Evolutionary conservation across 1,140 invertebrate genomes (phyloP), one percentile per base, ranked within the genome.

Genomic region (Tigriopus japonicus): DNA sequence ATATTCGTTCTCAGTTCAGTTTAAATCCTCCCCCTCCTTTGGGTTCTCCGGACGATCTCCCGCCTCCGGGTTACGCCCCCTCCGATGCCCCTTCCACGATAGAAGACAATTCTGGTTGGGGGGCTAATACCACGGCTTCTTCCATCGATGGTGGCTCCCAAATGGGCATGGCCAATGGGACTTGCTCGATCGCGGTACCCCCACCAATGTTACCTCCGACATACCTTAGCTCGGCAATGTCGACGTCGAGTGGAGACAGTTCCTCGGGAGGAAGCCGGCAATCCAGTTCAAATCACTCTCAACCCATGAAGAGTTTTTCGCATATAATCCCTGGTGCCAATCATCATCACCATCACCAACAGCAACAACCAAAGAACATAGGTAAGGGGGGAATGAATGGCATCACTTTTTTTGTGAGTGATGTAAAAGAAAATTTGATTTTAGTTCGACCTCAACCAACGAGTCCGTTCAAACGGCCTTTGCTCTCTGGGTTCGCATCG

Each of bases 191-290:
- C 6, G 13, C 43, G 10, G 17, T 42, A 7, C 2, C n/a, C 7
- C 56, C 24, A 6, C 35, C 56, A 43, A n/a, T 17, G n/a, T 14
- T 52, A 15, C 42, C 58, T 15, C 15, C 58, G 6, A 61, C 21
- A 1, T 61, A 53, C 43, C 59, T 56, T 28, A 61, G 28, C 15
- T 61, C 59, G 14, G 59, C 59, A 56, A 52, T 61, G 49, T 61
- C 59, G 5, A 61, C 59, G 1, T 61, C 59, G 40, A 61, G 59
- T 55, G 59, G 43, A 6, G 43, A 51, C 49, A 24, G 17, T 41
- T 54, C 59, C n/a, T 54, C 59, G 15, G 58, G 23, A 14, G 24
- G 58, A 28, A 42, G 58, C n/a, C 28, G 28, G 9, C 28, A 35
- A 35, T 35, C 28, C 28, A 35, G 28, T 35, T 35, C 28, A 35